Evolutionary conservation across 2,888 invertebrate species (phyloP).

Genomic region (Galeruca laticollis): DNA sequence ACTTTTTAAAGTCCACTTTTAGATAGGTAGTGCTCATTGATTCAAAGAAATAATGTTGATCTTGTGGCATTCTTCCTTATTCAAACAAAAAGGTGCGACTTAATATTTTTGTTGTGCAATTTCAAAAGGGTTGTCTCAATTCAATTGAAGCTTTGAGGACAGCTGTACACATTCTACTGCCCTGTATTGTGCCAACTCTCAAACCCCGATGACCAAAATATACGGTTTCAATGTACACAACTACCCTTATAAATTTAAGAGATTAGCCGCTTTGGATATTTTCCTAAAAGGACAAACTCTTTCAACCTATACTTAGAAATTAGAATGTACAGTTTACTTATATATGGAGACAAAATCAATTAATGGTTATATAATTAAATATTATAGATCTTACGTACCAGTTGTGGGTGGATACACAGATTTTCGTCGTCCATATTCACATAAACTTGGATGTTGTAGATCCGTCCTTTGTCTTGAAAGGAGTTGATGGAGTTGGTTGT

Average conservation of each 20-base stretch:
- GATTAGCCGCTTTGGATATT: conserved; percentile 56
- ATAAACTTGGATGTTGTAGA: conserved; percentile 58
- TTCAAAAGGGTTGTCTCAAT: conserved; percentile 34
- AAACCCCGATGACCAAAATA: conserved; percentile 45
- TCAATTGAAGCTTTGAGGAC: conserved; percentile 35
- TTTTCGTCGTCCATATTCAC: conserved; percentile 67
- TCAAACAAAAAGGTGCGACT: conserved; percentile 43
- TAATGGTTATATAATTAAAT: too few species aligned
- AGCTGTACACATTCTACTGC: conserved; percentile 40
- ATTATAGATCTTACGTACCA: conserved; percentile 57
- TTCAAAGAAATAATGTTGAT: conserved; percentile 37
- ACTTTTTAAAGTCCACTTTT: conserved; percentile 20
- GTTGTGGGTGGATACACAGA: conserved; percentile 74
- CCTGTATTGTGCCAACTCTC: conserved; percentile 42
- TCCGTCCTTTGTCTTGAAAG: conserved; percentile 61
- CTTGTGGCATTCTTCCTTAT: conserved; percentile 38
- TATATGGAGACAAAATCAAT: too few species aligned
- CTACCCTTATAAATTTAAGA: conserved; percentile 33
- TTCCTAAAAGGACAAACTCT: conserved; percentile 37
- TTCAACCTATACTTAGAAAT: conserved; percentile 28
- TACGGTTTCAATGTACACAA: conserved; percentile 52
- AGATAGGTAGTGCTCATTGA: conserved; percentile 19
- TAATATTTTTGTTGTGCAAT: conserved; percentile 44
- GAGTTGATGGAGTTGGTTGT: conserved; percentile 62
- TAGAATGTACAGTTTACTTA: too few species aligned